Conservation (phyloP, 2,888 invertebrate species). For the Vanessa cardui region DNA sequence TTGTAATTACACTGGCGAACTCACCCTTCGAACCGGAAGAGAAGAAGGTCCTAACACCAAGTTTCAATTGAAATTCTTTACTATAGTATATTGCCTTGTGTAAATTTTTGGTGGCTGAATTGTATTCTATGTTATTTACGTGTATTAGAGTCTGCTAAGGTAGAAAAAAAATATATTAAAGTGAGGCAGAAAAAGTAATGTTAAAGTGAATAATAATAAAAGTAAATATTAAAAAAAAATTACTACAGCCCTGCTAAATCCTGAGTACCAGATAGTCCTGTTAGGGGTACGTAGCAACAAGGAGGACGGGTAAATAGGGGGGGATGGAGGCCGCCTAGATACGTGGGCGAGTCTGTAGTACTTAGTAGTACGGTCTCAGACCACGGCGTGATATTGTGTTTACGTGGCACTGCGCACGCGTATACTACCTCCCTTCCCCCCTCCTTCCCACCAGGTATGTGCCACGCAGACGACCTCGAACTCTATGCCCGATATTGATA, state of each 20-base stretch:
- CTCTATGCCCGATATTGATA: slow-evolving; percentile 53
- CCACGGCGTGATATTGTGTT: slow-evolving; percentile 75
- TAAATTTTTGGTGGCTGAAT: too few species aligned
- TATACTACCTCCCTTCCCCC: slow-evolving; percentile 23
- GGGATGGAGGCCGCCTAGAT: slow-evolving; percentile 48
- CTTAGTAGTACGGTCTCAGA: slow-evolving; percentile 73
- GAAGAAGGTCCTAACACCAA: too few species aligned
- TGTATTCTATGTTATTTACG: too few species aligned
- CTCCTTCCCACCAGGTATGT: slow-evolving; percentile 37
- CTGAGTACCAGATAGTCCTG: slow-evolving; percentile 18
- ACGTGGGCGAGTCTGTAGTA: slow-evolving; percentile 83
- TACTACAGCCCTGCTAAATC: slow-evolving; percentile 8
- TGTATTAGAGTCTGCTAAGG: too few species aligned
- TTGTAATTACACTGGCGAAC: too few species aligned
- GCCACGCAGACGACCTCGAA: slow-evolving; percentile 62
- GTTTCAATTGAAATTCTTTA: too few species aligned
- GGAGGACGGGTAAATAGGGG: slow-evolving; percentile 40
- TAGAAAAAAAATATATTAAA: neutral
- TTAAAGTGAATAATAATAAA: neutral
- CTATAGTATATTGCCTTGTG: too few species aligned
- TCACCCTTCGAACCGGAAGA: too few species aligned
- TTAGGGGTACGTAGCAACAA: slow-evolving; percentile 66
- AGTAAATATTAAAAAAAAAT: slow-evolving; percentile 3
- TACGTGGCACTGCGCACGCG: slow-evolving; percentile 74
- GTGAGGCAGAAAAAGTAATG: neutral